A percentile compares a stretch with the other conserved stretches of the same genome.
Conservation (phyloP, 1,140 invertebrate species). For the Dinoponera quadriceps region DNA sequence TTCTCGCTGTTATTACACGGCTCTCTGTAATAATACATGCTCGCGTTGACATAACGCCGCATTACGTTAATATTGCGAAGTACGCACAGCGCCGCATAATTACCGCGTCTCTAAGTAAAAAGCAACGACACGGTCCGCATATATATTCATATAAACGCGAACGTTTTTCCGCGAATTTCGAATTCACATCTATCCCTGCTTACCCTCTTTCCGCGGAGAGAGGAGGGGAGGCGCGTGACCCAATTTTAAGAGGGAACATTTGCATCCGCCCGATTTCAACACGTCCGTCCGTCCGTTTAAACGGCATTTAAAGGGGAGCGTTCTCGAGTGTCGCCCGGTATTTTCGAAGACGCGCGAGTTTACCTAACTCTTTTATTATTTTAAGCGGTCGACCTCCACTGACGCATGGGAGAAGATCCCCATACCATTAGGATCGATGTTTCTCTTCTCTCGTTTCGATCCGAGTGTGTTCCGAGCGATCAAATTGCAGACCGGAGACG, state of each 20-base stretch:
- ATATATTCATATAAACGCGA: conserved; percentile 6
- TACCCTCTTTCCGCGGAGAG: conserved; percentile 10
- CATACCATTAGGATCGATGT: conserved; percentile 41
- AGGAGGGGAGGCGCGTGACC: conserved; percentile 19
- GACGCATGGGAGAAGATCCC: too few relatives aligned
- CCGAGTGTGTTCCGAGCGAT: not conserved
- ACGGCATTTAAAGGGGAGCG: conserved; percentile 42
- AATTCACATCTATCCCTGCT: conserved; percentile 53
- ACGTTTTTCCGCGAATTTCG: conserved; percentile 52
- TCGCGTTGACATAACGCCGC: conserved; percentile 2
- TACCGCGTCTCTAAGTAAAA: conserved; percentile 50
- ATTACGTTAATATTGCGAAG: conserved; percentile 41
- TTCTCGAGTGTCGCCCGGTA: conserved; percentile 3
- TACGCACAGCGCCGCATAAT: conserved; percentile 25
- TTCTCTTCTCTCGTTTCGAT: conserved; percentile 22
- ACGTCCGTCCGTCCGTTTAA: conserved; percentile 39
- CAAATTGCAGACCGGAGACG: not conserved
- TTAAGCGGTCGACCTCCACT: conserved; percentile 34
- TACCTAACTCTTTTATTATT: conserved; percentile 59
- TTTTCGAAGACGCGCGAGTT: conserved; percentile 59
- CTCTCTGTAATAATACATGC: conserved; percentile 24
- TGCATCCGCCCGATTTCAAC: conserved; percentile 41
- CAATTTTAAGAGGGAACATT: conserved; percentile 56
- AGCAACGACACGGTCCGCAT: conserved; percentile 7
- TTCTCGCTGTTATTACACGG: conserved; percentile 33